Evolutionary conservation across 2,797 vertebrate species (phyloP), one percentile per base, ranked within the genome.

Genomic region (Tolypeutes matacus): DNA sequence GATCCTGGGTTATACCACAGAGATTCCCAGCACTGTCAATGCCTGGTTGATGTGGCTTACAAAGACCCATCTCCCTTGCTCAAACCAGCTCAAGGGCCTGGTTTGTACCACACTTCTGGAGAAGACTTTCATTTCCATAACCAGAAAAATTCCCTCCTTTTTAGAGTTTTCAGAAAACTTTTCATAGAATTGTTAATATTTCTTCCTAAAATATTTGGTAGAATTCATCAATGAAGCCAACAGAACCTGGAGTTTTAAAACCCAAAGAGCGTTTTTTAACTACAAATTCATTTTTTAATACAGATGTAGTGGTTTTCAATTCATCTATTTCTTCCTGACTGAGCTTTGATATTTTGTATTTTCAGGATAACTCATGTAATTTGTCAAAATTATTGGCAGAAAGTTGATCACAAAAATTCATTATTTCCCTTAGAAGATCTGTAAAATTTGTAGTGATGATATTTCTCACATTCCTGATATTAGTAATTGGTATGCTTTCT

Each of bases 1-100:
- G 62, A 21, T 17, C 23, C 21, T 17, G 4, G 4, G 4, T 5
- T 17, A 0, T 12, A 18, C 5, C 8, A 2, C 14, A 56, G 3
- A 65, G 39, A 62, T 14, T 58, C 64, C 13, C n/a, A 18, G 25
- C 7, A 34, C 76, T 18, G 67, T 60, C 4, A 9, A 1, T 0
- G 5, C 27, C 12, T 21, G 29, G 20, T 21, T 51, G 9, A 82
- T 4, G 10, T 1, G 18, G 51, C 0, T 2, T 18, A 42, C 11
- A 64, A 72, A 36, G 65, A 13, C 21, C 17, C 36, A 23, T 17
- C 17, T 64, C 18, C 21, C 5, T 56, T 64, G 3, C 15, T 86
- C 23, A 70, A 5, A 31, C 53, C 31, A 17, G 34, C 5, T n/a
- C 53, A 78, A 73, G 14, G 18, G 21, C 8, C 5, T 42, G 7